Evolutionary conservation across 2,888 invertebrate species (phyloP).

Genomic region (Furcula furcula): DNA sequence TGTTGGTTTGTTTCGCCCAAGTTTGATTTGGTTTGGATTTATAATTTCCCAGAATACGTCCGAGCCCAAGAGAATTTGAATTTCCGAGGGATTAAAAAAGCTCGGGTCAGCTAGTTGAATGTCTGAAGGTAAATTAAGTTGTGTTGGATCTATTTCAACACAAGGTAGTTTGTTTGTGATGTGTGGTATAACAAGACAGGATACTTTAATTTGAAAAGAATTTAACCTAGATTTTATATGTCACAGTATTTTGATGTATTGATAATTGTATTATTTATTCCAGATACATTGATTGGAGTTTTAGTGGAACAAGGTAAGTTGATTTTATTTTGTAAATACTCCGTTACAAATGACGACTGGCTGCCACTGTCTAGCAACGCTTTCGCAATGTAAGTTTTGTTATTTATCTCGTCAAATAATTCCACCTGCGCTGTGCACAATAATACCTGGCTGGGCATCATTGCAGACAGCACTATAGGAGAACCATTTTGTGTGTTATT

Average conservation of each 20-base stretch:
- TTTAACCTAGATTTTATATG: neutral
- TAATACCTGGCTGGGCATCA: no score
- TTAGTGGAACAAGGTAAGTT: neutral
- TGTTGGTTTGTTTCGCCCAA: no score
- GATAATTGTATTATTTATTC: neutral
- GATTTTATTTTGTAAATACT: neutral
- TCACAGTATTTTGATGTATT: neutral
- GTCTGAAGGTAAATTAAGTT: neutral
- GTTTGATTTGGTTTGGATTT: no score
- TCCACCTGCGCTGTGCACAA: conserved; percentile 1
- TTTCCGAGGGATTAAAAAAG: no score
- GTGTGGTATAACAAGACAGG: neutral
- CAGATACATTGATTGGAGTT: neutral
- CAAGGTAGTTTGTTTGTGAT: neutral
- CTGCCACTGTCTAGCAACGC: conserved; percentile 2
- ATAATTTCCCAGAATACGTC: no score
- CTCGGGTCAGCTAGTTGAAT: no score
- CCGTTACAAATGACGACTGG: conserved; percentile 1
- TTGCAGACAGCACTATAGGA: no score
- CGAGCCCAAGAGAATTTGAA: no score
- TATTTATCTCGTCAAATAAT: neutral
- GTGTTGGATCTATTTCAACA: neutral
- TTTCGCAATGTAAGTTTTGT: neutral
- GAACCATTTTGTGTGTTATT: neutral
- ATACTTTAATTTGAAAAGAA: neutral